These are phyloP conservation scores for Myotis myotis DNA, from an alignment of 2,797 vertebrate species.

Conservation along the genomic window DNA sequence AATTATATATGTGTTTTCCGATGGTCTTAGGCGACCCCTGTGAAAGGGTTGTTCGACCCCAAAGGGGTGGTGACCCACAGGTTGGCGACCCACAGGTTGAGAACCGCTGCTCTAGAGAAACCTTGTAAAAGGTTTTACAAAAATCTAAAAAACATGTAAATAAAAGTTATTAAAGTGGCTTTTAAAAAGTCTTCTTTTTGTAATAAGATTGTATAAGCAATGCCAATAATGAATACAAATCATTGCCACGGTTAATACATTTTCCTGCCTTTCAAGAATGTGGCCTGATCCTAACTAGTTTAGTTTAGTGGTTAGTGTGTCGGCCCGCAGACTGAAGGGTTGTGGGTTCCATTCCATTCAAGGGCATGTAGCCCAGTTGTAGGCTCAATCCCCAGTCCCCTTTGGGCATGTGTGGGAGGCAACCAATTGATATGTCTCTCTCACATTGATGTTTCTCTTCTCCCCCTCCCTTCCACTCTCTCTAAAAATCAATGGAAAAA, in stretches of 20 bases:
- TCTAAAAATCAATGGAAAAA: not conserved
- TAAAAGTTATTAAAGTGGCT: constrained; percentile 19
- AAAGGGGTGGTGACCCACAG: too few relatives aligned
- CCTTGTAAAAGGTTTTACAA: not conserved
- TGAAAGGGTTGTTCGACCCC: too few relatives aligned
- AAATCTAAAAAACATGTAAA: constrained; percentile 44
- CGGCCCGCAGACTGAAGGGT: too few relatives aligned
- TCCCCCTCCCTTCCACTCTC: not conserved
- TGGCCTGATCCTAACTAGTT: not conserved
- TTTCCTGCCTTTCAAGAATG: constrained; percentile 32
- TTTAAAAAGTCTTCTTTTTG: constrained; percentile 34
- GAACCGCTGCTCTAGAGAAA: not conserved
- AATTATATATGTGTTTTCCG: too few relatives aligned
- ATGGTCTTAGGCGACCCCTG: too few relatives aligned
- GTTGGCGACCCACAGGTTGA: too few relatives aligned
- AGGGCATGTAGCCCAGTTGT: not conserved
- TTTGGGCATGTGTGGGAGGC: too few relatives aligned
- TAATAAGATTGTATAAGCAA: not conserved
- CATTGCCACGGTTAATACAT: not conserved
- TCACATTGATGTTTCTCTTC: not conserved
- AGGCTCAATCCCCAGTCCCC: not conserved
- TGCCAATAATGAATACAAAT: constrained; percentile 2
- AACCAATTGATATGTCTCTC: not conserved
- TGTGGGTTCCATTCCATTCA: not conserved
- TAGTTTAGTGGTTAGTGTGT: not conserved